These are phyloP conservation scores for Trileptium ribeirensis DNA, from an alignment of 2,888 invertebrate genomes.

Conservation along the genomic window DNA sequence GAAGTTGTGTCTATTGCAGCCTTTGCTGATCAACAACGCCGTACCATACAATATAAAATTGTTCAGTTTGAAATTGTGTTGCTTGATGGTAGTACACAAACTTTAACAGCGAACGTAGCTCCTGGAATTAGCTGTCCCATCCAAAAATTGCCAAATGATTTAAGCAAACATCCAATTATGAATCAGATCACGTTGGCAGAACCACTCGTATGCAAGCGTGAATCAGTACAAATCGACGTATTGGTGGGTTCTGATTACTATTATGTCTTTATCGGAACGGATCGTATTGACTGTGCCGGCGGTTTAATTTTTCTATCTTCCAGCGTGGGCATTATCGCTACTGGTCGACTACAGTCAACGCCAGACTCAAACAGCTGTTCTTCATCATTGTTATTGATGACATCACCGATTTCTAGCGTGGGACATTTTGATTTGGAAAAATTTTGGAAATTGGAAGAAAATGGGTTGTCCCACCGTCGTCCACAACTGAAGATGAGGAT, in stretches of 20 bases:
- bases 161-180: neutral
- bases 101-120: neutral
- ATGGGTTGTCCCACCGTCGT: neutral
- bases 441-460: conserved; percentile 14
- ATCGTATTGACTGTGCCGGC: neutral
- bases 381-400: neutral
- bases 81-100: neutral
- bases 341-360: neutral
- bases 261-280: neutral
- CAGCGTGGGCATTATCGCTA: neutral
- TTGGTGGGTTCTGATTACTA: neutral
- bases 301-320: conserved; percentile 8
- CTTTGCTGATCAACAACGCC: neutral
- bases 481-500: neutral
- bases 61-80: conserved; percentile 1
- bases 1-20: neutral
- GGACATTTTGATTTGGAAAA: conserved; percentile 4
- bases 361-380: neutral
- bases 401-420: too few relatives aligned
- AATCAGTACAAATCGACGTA: neutral
- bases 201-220: neutral
- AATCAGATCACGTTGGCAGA: neutral
- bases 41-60: neutral
- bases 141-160: neutral
- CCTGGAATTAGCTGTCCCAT: neutral